Percentiles rank a stretch among this genome's conserved stretches.
Conservation (phyloP, 2,797 vertebrate genomes). For the Passerculus sandwichensis region DNA sequence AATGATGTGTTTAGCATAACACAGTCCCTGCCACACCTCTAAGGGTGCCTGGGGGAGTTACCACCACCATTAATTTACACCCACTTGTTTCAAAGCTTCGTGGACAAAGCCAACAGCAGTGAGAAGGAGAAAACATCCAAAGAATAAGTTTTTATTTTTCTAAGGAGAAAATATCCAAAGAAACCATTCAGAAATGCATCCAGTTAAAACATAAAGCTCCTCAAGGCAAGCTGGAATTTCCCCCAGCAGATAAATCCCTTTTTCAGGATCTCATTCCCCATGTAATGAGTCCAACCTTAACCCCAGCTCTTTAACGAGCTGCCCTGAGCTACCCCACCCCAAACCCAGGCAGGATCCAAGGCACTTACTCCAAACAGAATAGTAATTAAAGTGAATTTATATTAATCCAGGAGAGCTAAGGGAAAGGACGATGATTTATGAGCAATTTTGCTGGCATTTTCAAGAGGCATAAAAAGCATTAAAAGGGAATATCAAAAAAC, state of each 20-base stretch:
- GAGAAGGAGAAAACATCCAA: fast-evolving
- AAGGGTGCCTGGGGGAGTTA: fast-evolving
- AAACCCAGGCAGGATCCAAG: constrained; percentile 47
- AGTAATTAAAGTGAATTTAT: constrained; percentile 72
- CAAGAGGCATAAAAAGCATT: constrained; percentile 64
- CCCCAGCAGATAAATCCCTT: not conserved
- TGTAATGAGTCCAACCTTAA: not conserved
- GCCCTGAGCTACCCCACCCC: not conserved
- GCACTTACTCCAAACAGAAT: constrained; percentile 45
- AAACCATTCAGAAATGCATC: not conserved
- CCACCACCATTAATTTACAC: fast-evolving
- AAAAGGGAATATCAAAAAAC: constrained; percentile 66
- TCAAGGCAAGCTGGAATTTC: not conserved
- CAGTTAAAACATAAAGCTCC: not conserved
- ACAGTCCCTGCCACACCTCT: fast-evolving
- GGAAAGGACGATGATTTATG: constrained; percentile 72
- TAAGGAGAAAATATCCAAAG: not conserved
- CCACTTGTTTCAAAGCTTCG: fast-evolving
- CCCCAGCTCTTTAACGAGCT: constrained; percentile 12
- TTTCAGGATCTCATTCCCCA: not conserved
- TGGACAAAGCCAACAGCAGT: not conserved
- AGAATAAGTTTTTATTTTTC: not conserved
- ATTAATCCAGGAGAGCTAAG: constrained; percentile 67
- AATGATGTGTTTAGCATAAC: fast-evolving
- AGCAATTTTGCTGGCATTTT: constrained; percentile 75